These are phyloP conservation scores for Drosophila mauritiana DNA, from an alignment of 1,140 invertebrate species.

Conservation along the genomic window DNA sequence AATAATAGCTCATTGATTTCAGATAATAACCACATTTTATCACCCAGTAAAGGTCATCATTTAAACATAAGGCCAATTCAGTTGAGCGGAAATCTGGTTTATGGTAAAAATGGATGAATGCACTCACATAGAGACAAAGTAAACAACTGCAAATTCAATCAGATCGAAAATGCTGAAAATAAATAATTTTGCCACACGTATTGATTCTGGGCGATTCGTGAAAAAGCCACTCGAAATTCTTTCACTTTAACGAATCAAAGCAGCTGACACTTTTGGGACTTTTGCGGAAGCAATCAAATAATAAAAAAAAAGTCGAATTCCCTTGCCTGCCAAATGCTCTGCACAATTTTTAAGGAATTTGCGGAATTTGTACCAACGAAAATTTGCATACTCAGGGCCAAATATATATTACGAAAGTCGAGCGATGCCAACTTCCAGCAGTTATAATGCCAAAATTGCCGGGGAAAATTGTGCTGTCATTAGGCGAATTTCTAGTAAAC, in stretches of 20 bases:
- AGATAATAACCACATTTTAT: constrained; percentile 15
- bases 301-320: constrained; percentile 21
- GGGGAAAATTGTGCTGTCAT: constrained; percentile 24
- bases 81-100: constrained; percentile 11
- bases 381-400: constrained; percentile 59
- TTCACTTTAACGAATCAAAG: constrained; percentile 37
- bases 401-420: constrained; percentile 13
- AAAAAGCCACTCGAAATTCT: constrained; percentile 9
- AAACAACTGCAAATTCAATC: constrained; percentile 24
- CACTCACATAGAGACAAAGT: neutral
- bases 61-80: constrained; percentile 19
- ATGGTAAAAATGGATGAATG: neutral
- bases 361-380: constrained; percentile 3
- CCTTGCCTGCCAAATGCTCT: constrained; percentile 25
- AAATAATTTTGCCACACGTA: constrained; percentile 1
- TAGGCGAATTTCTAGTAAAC: constrained; percentile 4
- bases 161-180: neutral
- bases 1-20: constrained; percentile 40
- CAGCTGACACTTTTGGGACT: constrained; percentile 21
- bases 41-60: constrained; percentile 5
- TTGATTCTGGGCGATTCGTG: constrained; percentile 13
- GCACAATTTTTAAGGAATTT: constrained; percentile 30
- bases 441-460: constrained; percentile 26
- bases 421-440: constrained; percentile 29
- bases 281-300: neutral